Percentiles rank a stretch among this genome's conserved stretches.
Conservation (phyloP, 2,888 invertebrate species). For the Xylota sylvarum region DNA sequence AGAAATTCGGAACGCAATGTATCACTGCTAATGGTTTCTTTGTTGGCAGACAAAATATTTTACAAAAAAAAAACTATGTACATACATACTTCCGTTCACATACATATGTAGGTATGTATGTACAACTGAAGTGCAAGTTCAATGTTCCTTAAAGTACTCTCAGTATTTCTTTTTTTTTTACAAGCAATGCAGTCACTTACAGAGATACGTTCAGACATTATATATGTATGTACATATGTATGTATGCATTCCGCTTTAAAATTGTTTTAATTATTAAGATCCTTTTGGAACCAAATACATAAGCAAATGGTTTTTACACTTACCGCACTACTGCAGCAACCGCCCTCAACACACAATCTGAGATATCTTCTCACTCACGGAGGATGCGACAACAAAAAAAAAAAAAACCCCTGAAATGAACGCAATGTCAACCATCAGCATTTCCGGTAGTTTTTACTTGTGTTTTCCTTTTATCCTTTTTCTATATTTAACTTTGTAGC, state of each 20-base stretch:
- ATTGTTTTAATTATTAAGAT: constrained; percentile 4
- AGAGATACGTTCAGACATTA: neutral
- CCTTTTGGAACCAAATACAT: constrained; percentile 16
- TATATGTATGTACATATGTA: too few species aligned
- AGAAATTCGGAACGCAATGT: too few species aligned
- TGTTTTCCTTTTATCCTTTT: constrained; percentile 56
- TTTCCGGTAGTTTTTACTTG: constrained; percentile 59
- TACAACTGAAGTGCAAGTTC: too few species aligned
- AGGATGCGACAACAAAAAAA: constrained; percentile 29
- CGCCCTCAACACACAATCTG: constrained; percentile 22
- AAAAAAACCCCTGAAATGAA: constrained; percentile 7
- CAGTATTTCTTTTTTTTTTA: neutral
- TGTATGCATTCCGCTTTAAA: too few species aligned
- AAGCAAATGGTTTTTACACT: constrained; percentile 29
- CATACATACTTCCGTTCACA: neutral
- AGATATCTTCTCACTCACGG: constrained; percentile 9
- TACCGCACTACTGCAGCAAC: constrained; percentile 9
- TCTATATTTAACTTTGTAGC: constrained; percentile 39
- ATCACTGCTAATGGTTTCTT: too few species aligned
- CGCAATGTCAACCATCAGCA: constrained; percentile 53
- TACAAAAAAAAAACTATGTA: too few species aligned
- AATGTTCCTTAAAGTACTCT: neutral
- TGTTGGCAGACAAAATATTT: too few species aligned
- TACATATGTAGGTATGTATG: neutral
- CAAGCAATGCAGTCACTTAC: neutral